Evolutionary conservation across 1,140 invertebrate genomes (phyloP), one percentile per base, ranked within the genome.

Genomic region (Sogatella furcifera): DNA sequence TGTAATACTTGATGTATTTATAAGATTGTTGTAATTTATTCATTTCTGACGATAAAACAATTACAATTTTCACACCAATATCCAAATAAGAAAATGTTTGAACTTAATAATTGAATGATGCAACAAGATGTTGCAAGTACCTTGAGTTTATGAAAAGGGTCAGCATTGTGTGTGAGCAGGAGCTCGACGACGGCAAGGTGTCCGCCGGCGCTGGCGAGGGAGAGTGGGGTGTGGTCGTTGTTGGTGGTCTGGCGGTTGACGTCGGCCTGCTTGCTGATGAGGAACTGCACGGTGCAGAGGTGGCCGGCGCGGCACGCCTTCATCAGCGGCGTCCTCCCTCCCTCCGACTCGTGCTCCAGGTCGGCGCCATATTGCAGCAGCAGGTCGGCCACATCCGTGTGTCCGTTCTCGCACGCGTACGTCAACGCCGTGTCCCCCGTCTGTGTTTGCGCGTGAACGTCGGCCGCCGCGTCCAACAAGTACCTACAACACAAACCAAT

Each of bases 271-370:
- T 93, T 92, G 43, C 88, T 85, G 59, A 98, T 85, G 52, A 99
- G 83, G 74, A 98, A 93, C 77, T 97, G 92, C 52, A 98, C 97
- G 52, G 96, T 97, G 71, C 92, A 94, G n/a, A 95, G 78, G 76
- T 99, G 96, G n/a, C 96, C 96, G 55, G 96, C 95, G 70, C 97
- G 86, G 64, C 94, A 94, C n/a, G 97, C 95, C 76, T 99, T 92
- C 97, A 99, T 99, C 62, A 99, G 75, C 28, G 97, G 96, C 34
- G 96, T 98, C 73, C 90, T 81, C 41, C 88, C 94, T 66, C 90
- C 94, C 79, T 93, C 92, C n/a, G 89, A 92, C 76, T 92, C 88
- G 71, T 95, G 91, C 75, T 95, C 92, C 62, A 99, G 80, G 73
- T 96, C 87, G 49, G 96, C 96, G 58, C 90, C 90, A 72, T 89